These are phyloP conservation scores for Zaprionus capensis DNA, from an alignment of 1,140 invertebrate species.

Conservation along the genomic window DNA sequence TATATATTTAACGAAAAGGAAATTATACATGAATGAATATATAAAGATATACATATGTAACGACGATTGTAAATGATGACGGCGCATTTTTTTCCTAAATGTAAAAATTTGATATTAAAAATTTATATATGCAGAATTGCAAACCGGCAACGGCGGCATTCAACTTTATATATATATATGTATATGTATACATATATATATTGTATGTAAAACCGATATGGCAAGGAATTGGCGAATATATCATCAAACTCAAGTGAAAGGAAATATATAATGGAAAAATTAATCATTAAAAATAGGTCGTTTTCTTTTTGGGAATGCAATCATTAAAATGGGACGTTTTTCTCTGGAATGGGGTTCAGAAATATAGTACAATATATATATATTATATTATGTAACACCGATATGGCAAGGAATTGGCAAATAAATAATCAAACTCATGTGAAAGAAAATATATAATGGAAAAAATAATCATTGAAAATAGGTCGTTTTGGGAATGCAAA, in stretches of 20 bases:
- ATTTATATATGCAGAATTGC: conserved; percentile 71
- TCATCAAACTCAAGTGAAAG: conserved; percentile 65
- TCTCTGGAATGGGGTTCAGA: neutral
- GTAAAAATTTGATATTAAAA: conserved; percentile 80
- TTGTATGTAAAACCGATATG: conserved; percentile 45
- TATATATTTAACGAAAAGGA: conserved; percentile 44
- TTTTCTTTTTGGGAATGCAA: conserved; percentile 23
- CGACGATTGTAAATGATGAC: conserved; percentile 55
- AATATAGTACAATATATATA: neutral
- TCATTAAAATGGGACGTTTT: conserved; percentile 9
- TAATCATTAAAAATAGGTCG: conserved; percentile 47
- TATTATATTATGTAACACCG: conserved; percentile 15
- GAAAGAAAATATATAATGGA: conserved; percentile 69
- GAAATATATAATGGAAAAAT: conserved; percentile 74
- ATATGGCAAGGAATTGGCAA: conserved; percentile 53
- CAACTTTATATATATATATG: conserved; percentile 22
- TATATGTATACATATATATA: neutral
- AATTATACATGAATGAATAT: conserved; percentile 56
- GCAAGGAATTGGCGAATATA: conserved; percentile 65
- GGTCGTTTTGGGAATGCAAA: conserved; percentile 30
- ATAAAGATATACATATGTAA: conserved; percentile 30
- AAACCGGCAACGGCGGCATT: conserved; percentile 29
- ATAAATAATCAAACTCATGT: conserved; percentile 67
- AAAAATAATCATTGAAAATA: conserved; percentile 59
- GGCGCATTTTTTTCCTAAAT: conserved; percentile 77